These are phyloP conservation scores for Callaeas wilsoni DNA, from an alignment of 2,113 vertebrate species.

Conservation along the genomic window DNA sequence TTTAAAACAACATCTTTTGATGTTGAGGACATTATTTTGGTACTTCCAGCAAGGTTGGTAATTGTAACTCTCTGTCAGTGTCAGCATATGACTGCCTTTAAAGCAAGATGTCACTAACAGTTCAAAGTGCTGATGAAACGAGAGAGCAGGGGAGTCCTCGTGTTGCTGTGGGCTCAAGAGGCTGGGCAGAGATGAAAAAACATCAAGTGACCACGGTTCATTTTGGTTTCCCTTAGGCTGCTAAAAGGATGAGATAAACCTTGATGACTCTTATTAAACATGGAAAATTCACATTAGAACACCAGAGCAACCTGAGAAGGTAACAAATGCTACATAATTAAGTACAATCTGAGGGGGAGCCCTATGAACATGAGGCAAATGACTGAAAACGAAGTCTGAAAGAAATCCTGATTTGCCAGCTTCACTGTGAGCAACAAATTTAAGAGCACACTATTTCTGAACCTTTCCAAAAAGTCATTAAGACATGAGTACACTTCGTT, in stretches of 20 bases:
- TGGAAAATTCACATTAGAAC: not conserved
- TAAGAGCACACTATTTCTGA: not conserved
- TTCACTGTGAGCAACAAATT: not conserved
- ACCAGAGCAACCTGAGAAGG: not conserved
- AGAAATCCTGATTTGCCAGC: not conserved
- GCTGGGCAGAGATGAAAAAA: not conserved
- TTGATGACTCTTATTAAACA: not conserved
- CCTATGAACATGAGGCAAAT: not conserved
- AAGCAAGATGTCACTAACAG: not conserved
- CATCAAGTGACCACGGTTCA: not conserved
- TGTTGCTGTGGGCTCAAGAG: not conserved
- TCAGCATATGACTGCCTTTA: not conserved
- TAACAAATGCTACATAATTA: not conserved
- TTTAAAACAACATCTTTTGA: conserved; percentile 42
- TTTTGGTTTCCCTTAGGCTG: not conserved
- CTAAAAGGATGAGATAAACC: not conserved
- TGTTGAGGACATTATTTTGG: conserved; percentile 8
- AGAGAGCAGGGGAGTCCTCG: not conserved
- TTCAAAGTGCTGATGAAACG: not conserved
- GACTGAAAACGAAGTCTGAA: not conserved
- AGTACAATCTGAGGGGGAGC: not conserved
- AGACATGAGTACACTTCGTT: not conserved
- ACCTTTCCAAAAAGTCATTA: not conserved
- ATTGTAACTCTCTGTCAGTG: not conserved
- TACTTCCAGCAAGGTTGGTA: conserved; percentile 1